phyloP scores from a whole-genome alignment of 1,140 invertebrate genomes.

The Nomia melanderi region DNA sequence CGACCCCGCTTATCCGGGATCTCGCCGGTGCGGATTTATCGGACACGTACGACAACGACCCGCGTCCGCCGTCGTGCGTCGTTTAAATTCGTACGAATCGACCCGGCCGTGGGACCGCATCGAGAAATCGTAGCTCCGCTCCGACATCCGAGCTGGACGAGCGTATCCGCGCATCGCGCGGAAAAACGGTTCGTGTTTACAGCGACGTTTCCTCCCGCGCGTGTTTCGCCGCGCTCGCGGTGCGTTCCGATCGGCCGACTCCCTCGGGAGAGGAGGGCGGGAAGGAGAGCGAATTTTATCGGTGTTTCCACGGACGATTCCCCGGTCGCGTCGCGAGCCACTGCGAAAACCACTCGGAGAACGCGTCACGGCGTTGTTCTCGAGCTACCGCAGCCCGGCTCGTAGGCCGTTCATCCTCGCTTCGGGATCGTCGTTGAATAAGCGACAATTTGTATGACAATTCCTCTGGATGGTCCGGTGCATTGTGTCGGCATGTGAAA shows the following conservation, averaged over 20 bases:
- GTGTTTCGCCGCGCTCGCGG: too few species aligned
- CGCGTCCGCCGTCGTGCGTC: conserved; percentile 20
- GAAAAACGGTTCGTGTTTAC: too few species aligned
- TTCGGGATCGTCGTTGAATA: conserved; percentile 61
- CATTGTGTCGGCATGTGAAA: conserved; percentile 66
- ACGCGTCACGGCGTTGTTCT: conserved; percentile 27
- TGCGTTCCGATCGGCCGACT: too few species aligned
- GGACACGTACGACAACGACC: conserved; percentile 36
- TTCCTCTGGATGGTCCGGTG: conserved; percentile 64
- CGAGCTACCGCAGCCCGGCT: conserved; percentile 36
- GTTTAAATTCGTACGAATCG: conserved; percentile 43
- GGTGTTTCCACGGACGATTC: neutral
- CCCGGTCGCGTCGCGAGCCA: too few species aligned
- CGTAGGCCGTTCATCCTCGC: conserved; percentile 50
- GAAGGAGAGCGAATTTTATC: too few species aligned
- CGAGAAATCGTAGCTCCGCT: neutral
- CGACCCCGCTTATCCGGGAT: conserved; percentile 42
- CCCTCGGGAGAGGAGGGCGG: too few species aligned
- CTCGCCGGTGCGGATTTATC: conserved; percentile 42
- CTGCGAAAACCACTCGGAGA: too few species aligned
- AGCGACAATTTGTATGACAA: conserved; percentile 75
- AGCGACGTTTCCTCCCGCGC: too few species aligned
- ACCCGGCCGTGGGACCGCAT: conserved; percentile 3
- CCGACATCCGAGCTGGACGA: neutral
- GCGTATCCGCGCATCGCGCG: neutral